These are phyloP conservation scores for Acheta domesticus DNA, from an alignment of 2,888 invertebrate species.

Conservation along the genomic window DNA sequence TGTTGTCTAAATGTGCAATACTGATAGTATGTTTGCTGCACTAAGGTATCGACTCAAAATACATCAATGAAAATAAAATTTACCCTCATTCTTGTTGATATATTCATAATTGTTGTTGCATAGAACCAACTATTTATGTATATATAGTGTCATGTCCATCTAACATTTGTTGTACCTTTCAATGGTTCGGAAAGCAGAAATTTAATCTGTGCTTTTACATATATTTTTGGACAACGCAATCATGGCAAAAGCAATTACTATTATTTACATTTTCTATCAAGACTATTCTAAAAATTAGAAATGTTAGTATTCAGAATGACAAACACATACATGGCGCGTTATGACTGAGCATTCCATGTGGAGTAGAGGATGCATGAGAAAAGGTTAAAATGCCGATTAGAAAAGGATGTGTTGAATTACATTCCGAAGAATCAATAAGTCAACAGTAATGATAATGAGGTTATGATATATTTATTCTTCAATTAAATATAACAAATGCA, in stretches of 20 bases:
- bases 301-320: neutral
- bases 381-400: neutral
- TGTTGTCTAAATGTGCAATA: conserved; percentile 18
- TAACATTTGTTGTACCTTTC: no score
- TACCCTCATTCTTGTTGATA: neutral
- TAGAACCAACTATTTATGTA: neutral
- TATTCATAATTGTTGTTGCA: neutral
- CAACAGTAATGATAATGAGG: conserved; percentile 9
- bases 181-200: no score
- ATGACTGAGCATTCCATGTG: conserved; percentile 18
- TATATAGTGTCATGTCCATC: neutral
- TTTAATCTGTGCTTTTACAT: neutral
- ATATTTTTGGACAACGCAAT: neutral
- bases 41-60: neutral
- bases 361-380: neutral
- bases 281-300: conserved; percentile 9
- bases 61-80: neutral
- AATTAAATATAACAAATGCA: conserved; percentile 3
- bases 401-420: neutral
- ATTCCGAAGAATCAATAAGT: conserved; percentile 18
- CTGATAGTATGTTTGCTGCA: conserved; percentile 18
- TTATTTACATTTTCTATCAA: conserved; percentile 1
- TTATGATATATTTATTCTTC: neutral
- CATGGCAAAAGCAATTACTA: neutral
- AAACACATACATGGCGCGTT: conserved; percentile 18